These are phyloP conservation scores for Parnassius smintheus DNA, from an alignment of 2,888 invertebrate genomes.

Conservation along the genomic window DNA sequence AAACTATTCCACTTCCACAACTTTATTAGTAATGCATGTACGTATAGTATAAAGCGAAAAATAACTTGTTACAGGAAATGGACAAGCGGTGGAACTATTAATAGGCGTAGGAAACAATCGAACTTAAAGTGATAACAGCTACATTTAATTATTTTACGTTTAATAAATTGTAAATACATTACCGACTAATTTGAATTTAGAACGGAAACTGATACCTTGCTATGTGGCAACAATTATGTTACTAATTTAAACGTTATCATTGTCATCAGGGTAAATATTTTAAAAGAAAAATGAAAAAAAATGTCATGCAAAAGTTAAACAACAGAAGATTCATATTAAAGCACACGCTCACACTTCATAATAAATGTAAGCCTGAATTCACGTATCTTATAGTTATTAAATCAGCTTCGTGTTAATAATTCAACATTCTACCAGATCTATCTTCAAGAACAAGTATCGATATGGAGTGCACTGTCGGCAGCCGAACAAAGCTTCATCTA, in stretches of 20 bases:
- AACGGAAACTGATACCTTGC: too few relatives aligned
- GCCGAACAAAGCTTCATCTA: constrained; percentile 69
- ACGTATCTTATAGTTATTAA: background rate
- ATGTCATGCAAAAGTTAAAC: too few relatives aligned
- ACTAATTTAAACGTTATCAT: too few relatives aligned
- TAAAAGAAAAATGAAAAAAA: too few relatives aligned
- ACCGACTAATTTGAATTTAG: too few relatives aligned
- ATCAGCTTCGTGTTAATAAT: constrained; percentile 15
- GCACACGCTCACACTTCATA: too few relatives aligned
- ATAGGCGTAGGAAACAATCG: constrained; percentile 6
- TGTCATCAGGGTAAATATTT: too few relatives aligned
- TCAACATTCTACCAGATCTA: constrained; percentile 9
- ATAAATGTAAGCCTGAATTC: too few relatives aligned
- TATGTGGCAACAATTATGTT: too few relatives aligned
- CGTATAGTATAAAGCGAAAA: constrained; percentile 13
- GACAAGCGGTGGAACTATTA: constrained; percentile 12
- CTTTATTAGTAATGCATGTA: constrained; percentile 16
- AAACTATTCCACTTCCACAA: background rate
- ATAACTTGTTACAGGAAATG: constrained; percentile 18
- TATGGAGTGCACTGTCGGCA: constrained; percentile 40
- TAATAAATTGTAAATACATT: too few relatives aligned
- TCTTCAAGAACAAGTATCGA: constrained; percentile 1
- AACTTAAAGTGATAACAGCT: constrained; percentile 9
- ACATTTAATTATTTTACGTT: background rate
- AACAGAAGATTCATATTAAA: too few relatives aligned